Conservation (phyloP, 2,113 vertebrate genomes). For the Bubo bubo region DNA sequence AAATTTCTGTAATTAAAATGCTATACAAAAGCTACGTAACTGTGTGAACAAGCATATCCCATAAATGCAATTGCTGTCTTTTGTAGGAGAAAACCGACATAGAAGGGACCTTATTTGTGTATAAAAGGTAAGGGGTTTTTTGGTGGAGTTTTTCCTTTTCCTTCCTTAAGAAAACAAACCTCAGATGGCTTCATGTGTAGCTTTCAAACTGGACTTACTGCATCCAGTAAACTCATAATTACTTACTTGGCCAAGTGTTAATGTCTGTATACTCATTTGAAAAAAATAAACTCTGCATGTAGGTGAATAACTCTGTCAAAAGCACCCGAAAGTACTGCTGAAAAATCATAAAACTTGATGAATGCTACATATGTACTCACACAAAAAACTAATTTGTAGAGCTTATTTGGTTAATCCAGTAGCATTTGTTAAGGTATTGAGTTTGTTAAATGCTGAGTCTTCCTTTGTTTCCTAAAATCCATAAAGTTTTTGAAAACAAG, state of each 20-base stretch:
- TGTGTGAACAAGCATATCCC: not conserved
- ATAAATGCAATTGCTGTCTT: constrained; percentile 7
- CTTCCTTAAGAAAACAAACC: not conserved
- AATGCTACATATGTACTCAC: not conserved
- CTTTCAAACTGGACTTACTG: not conserved
- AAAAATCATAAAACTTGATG: not conserved
- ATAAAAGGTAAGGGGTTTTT: constrained; percentile 84
- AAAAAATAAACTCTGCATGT: not conserved
- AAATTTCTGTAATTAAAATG: not conserved
- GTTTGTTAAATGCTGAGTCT: not conserved
- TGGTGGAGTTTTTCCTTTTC: not conserved
- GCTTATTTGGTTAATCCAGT: not conserved
- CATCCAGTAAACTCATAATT: not conserved
- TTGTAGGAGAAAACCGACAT: constrained; percentile 96
- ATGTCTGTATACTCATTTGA: not conserved
- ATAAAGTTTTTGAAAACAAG: not conserved
- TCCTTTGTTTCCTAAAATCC: not conserved
- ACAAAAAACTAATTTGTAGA: not conserved
- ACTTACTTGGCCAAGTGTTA: not conserved
- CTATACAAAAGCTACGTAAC: fast-evolving
- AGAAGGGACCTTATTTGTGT: constrained; percentile 97
- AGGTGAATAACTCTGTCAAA: not conserved
- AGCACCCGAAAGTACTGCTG: not conserved
- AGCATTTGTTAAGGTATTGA: not conserved
- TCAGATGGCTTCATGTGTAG: not conserved